Conservation (phyloP, 2,888 invertebrate genomes). For the Amaurobius ferox region DNA sequence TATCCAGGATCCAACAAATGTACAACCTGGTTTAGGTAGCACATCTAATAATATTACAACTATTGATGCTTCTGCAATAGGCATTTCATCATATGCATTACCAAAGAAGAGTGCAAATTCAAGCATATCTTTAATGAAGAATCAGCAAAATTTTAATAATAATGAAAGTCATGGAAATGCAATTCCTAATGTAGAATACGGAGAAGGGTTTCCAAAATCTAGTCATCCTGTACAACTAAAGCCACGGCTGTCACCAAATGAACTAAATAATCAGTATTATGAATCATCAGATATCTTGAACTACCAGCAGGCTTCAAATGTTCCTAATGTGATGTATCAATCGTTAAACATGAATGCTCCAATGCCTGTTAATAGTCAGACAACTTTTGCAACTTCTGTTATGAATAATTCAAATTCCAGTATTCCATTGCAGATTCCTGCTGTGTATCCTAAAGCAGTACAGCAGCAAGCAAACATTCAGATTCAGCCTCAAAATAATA, state of each 20-base stretch:
- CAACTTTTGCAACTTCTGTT: neutral
- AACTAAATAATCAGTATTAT: neutral
- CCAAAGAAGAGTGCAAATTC: neutral
- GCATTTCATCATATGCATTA: neutral
- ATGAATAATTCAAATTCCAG: neutral
- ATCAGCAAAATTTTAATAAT: neutral
- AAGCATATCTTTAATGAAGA: neutral
- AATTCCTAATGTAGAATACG: neutral
- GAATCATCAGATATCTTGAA: neutral
- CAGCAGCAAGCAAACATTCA: neutral
- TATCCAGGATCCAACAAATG: neutral
- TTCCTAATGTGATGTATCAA: neutral
- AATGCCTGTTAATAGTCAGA: neutral
- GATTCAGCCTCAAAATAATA: neutral
- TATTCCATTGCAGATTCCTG: conserved; percentile 12
- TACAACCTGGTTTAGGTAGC: neutral
- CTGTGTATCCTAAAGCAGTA: neutral
- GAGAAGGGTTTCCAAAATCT: neutral
- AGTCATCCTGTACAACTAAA: neutral
- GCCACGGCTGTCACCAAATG: neutral
- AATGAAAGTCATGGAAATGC: no score
- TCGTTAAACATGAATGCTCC: neutral
- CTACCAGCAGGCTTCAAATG: neutral
- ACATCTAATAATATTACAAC: conserved; percentile 36
- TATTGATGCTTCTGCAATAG: conserved; percentile 34